Conservation (phyloP, 2,113 vertebrate genomes). For the Anhinga rufa region DNA sequence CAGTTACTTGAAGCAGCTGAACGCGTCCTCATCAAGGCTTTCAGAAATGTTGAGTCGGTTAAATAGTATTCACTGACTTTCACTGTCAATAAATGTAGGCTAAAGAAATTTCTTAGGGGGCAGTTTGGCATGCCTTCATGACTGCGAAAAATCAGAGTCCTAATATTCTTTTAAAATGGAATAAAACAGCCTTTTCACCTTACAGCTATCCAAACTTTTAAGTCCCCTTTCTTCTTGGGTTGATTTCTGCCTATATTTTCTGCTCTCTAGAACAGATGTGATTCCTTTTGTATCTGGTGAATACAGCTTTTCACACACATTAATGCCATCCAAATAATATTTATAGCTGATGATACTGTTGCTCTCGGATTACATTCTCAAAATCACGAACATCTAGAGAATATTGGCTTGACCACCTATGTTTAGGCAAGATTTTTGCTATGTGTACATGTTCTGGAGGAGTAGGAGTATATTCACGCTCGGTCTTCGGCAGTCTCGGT, state of each 20-base stretch:
- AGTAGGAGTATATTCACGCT: background rate
- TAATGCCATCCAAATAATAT: background rate
- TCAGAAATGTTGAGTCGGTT: background rate
- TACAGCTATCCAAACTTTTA: background rate
- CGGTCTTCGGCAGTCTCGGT: accelerated
- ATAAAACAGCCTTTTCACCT: background rate
- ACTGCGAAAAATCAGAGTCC: background rate
- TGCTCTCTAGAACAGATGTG: background rate
- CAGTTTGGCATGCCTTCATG: background rate
- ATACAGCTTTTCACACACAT: background rate
- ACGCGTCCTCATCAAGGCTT: background rate
- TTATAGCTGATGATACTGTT: background rate
- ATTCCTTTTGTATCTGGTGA: background rate
- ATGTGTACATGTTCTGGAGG: accelerated
- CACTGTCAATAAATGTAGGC: background rate
- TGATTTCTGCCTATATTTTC: background rate
- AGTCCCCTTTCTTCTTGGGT: background rate
- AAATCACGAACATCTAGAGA: background rate
- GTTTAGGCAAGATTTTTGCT: background rate
- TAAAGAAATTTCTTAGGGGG: background rate
- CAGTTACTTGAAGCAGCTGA: background rate
- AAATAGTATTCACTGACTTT: background rate
- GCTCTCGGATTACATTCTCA: background rate
- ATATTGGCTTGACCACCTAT: background rate
- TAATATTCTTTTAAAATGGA: background rate